Conservation (phyloP, 2,113 vertebrate genomes). For the Tachysurus vachellii region DNA sequence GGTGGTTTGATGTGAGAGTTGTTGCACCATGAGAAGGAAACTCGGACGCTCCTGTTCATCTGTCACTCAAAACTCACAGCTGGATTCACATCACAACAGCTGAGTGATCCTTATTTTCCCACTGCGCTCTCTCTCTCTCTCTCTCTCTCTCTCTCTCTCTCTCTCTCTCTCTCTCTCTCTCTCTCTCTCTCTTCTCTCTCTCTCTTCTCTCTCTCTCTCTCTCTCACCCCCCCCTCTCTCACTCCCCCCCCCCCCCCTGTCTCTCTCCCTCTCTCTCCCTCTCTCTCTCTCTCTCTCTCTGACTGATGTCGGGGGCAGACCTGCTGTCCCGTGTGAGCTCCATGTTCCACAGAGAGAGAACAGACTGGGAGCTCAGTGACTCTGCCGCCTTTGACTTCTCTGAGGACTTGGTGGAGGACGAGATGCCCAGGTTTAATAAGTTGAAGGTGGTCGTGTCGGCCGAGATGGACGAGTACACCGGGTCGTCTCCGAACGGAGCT, state of each 20-base stretch:
- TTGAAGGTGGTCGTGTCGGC: conserved; percentile 89
- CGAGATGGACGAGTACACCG: conserved; percentile 71
- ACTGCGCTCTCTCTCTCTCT: not conserved
- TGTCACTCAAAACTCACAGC: not conserved
- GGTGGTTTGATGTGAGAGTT: not conserved
- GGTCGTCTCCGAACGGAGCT: conserved; percentile 72
- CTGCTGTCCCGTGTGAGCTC: conserved; percentile 79
- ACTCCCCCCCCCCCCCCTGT: too few relatives aligned
- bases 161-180: not conserved
- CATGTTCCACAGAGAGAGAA: conserved; percentile 70
- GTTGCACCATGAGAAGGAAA: conserved; percentile 1
- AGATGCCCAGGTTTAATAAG: conserved; percentile 80
- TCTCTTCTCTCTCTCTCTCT: too few relatives aligned
- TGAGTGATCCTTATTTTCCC: not conserved
- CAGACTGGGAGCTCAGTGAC: conserved; percentile 79
- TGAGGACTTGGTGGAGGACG: conserved; percentile 79
- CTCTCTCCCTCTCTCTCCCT: not conserved
- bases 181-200: too few relatives aligned
- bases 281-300: not conserved
- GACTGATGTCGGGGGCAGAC: conserved; percentile 77
- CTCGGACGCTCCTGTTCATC: not conserved
- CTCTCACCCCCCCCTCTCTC: not conserved
- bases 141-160: not conserved
- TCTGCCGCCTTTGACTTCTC: conserved; percentile 84
- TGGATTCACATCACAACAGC: not conserved